A percentile compares a stretch with the other conserved stretches of the same genome.
These are phyloP conservation scores for Oreochromis mossambicus DNA, from an alignment of 2,797 vertebrate species.

Conservation along the genomic window DNA sequence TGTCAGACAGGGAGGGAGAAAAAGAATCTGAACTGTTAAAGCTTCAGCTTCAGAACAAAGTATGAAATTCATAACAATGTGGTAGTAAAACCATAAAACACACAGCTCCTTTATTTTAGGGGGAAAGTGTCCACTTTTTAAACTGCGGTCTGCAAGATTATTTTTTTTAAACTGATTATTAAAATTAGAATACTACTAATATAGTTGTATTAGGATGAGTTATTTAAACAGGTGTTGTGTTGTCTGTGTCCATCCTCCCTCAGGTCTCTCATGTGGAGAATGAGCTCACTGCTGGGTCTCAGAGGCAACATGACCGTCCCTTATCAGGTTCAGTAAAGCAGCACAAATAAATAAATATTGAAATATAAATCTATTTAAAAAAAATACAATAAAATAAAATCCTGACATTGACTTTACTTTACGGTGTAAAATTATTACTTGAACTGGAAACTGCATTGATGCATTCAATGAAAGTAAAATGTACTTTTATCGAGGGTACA, in stretches of 20 bases:
- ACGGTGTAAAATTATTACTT: not conserved
- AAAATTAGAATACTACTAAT: not conserved
- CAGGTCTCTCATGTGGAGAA: not conserved
- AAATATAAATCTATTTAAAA: not conserved
- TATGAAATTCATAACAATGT: not conserved
- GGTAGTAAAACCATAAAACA: not conserved
- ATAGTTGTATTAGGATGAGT: not conserved
- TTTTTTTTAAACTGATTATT: not conserved
- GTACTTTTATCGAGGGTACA: not conserved
- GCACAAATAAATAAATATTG: not conserved
- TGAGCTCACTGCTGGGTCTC: constrained; percentile 30
- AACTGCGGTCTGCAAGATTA: accelerated
- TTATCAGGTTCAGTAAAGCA: constrained; percentile 36
- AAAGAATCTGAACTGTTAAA: not conserved
- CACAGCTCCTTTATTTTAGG: not conserved
- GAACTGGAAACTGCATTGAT: not conserved
- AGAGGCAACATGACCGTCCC: constrained; percentile 38
- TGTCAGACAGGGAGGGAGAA: not conserved
- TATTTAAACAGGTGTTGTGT: not conserved
- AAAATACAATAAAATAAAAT: not conserved
- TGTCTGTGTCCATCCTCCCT: not conserved
- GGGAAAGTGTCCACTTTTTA: not conserved
- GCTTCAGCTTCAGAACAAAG: not conserved
- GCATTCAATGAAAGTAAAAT: not conserved
- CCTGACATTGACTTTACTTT: not conserved